Evolutionary conservation across 2,113 vertebrate genomes (phyloP), one percentile per base, ranked within the genome.

Genomic region (Centropristis striata): DNA sequence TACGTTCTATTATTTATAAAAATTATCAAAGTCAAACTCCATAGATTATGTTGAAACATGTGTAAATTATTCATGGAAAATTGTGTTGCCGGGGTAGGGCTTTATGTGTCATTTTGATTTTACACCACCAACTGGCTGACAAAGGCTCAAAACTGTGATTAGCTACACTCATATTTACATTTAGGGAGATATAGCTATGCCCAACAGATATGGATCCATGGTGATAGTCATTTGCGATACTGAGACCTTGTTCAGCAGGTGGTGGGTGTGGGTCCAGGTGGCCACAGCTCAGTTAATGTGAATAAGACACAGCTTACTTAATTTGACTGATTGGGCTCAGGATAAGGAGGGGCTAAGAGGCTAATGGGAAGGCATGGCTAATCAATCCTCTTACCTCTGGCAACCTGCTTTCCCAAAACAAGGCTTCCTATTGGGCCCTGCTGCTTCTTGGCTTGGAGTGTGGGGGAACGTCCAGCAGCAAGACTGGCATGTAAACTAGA

Each of bases 311-410:
- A 84, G 92, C 90, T 93, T 94, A 92, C 87, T 95, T 95, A 75
- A 95, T 96, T 96, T 96, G 94, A 84, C 93, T 96, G 94, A 96
- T 96, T 96, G 92, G 90, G 71, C 80, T 93, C 80, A 91, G 92
- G 92, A 92, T 94, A 94, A 92, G 85, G 84, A 88, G 78, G 86
- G 65, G 85, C 86, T 96, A 92, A 95, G 92, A 94, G 90, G 89
- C 93, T 95, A 88, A 90, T 55, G 82, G 73, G 83, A 83, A 94
- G 94, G 91, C 93, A 83, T 75, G 73, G 92, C 93, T 96, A 95
- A 96, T 96, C 94, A 95, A 95, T 95, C 95, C 93, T 92, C 95
- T 96, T 96, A 95, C 88, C 70, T 87, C 85, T 85, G 55, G 71
- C 92, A 95, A 92, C 91, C 93, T 95, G 92, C 85, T 91, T 92